These are phyloP conservation scores for Brachyalestes nurse DNA, from an alignment of 2,797 vertebrate genomes.

Conservation along the genomic window DNA sequence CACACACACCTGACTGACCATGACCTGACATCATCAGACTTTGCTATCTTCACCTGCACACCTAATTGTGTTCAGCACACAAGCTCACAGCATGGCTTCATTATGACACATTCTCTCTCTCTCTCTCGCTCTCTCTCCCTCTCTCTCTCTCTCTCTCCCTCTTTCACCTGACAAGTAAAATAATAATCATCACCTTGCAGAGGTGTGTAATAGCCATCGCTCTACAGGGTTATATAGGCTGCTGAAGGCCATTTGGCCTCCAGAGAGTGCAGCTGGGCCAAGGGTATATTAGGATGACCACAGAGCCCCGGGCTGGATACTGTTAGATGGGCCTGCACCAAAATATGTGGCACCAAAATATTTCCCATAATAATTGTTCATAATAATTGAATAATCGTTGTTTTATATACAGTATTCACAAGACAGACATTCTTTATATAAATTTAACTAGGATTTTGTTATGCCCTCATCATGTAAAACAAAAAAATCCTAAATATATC, in stretches of 20 bases:
- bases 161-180: neutral
- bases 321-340: too few species aligned
- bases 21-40: conserved; percentile 10
- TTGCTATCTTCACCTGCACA: neutral
- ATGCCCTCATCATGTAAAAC: too few species aligned
- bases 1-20: neutral
- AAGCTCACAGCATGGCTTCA: neutral
- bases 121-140: too few species aligned
- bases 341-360: too few species aligned
- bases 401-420: too few species aligned
- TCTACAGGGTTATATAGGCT: conserved; percentile 16
- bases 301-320: neutral
- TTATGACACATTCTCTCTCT: neutral
- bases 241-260: conserved; percentile 4
- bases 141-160: too few species aligned
- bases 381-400: too few species aligned
- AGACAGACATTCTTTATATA: too few species aligned
- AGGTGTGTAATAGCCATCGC: conserved; percentile 36
- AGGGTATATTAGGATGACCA: conserved; percentile 26
- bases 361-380: too few species aligned
- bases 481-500: too few species aligned
- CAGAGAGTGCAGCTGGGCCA: conserved; percentile 19
- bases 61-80: neutral
- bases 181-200: neutral
- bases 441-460: too few species aligned